phyloP scores from a whole-genome alignment of 37 sponge, comb jelly and placozoan genomes.

The Corticium candelabrum region DNA sequence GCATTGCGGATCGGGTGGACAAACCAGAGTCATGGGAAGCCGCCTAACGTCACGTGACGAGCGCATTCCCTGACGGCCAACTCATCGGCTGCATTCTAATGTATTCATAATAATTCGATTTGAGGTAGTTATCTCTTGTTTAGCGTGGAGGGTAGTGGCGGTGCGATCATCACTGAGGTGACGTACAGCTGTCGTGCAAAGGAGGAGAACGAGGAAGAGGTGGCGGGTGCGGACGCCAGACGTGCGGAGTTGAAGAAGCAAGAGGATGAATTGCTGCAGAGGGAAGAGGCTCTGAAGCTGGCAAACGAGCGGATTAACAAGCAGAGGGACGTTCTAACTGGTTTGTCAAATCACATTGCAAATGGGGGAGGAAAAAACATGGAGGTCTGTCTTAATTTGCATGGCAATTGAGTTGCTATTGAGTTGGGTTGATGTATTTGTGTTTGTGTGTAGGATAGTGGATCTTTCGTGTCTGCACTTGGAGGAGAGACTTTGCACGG shows the following conservation, averaged over 20 bases:
- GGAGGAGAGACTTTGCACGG: no score
- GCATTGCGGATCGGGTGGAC: background rate
- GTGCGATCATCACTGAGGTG: background rate
- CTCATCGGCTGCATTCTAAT: no score
- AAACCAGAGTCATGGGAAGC: no score
- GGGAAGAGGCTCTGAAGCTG: background rate
- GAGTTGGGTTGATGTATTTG: no score
- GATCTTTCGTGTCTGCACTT: no score
- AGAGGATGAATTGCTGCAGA: background rate
- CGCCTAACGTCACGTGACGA: no score
- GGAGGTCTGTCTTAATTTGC: no score
- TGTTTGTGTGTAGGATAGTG: no score
- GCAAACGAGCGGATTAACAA: background rate
- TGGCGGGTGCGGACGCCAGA: background rate
- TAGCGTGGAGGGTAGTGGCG: background rate
- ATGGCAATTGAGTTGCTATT: no score
- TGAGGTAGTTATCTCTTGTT: no score
- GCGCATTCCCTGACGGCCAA: no score
- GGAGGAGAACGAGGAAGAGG: background rate
- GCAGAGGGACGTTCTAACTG: background rate
- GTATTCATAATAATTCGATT: no score
- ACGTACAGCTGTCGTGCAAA: background rate
- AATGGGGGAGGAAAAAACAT: background rate
- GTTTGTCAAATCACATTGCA: background rate
- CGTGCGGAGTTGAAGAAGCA: background rate